Conservation (phyloP, 2,113 vertebrate genomes). For the Sapayoa aenigma region DNA sequence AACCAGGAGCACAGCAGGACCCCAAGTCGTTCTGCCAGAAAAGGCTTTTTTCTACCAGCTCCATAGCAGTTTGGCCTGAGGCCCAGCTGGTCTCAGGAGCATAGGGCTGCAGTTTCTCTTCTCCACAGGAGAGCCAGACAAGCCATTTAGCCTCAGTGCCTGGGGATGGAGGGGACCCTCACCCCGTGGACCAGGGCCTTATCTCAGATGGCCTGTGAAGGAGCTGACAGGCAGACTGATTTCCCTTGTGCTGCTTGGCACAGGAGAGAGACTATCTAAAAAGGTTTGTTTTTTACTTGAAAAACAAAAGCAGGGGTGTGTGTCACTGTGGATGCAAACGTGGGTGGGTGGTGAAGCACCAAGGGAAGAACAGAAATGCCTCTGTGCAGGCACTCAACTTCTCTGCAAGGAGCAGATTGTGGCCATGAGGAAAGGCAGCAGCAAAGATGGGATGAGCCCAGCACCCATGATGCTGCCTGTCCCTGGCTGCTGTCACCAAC, state of each 20-base stretch:
- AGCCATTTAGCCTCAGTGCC: not conserved
- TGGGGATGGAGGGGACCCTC: not conserved
- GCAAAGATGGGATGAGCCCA: not conserved
- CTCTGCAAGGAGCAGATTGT: not conserved
- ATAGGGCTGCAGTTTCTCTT: not conserved
- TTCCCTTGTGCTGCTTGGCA: not conserved
- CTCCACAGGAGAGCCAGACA: conserved; percentile 43
- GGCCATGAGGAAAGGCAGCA: not conserved
- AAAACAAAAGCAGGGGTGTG: not conserved
- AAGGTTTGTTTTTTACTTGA: not conserved
- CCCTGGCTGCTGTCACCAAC: not conserved
- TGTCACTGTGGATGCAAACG: not conserved
- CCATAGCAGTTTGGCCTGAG: not conserved
- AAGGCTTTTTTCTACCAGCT: not conserved
- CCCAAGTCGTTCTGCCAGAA: not conserved
- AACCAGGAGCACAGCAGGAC: accelerated
- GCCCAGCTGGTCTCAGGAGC: not conserved
- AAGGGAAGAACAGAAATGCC: not conserved
- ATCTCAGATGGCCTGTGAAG: conserved; percentile 23
- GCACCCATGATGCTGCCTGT: not conserved
- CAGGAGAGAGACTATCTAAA: not conserved
- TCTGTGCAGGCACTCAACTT: accelerated
- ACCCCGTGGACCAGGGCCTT: not conserved
- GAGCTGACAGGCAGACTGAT: not conserved
- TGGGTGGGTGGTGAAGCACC: not conserved